phyloP scores from a whole-genome alignment of 1,140 invertebrate genomes.

The Apis laboriosa region DNA sequence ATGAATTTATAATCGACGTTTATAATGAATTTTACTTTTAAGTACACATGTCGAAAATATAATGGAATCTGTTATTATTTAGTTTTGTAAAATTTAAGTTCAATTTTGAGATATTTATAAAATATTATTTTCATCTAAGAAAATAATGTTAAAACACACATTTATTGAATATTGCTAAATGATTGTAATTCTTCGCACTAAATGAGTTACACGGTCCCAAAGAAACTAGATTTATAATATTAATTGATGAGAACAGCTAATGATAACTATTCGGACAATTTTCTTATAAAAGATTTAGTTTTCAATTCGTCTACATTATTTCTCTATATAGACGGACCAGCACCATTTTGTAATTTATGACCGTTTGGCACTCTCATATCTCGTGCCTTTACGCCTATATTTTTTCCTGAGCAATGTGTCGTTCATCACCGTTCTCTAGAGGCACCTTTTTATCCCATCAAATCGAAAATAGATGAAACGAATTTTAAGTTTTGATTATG shows the following conservation, averaged over 20 bases:
- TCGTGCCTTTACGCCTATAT: constrained; percentile 48
- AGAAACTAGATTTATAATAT: constrained; percentile 18
- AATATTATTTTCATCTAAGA: constrained; percentile 14
- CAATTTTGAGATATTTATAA: constrained; percentile 1
- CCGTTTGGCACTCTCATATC: constrained; percentile 52
- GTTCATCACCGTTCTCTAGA: constrained; percentile 37
- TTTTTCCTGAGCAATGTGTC: constrained; percentile 55
- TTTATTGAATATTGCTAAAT: constrained; percentile 37
- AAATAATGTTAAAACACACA: constrained; percentile 28
- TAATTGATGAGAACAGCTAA: constrained; percentile 17
- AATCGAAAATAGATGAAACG: constrained; percentile 38
- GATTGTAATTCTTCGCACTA: constrained; percentile 41
- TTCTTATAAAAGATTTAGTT: constrained; percentile 39
- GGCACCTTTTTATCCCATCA: constrained; percentile 46
- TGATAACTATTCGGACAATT: constrained; percentile 18
- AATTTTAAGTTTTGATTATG: constrained; percentile 3
- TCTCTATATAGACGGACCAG: constrained; percentile 33
- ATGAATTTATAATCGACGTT: not conserved
- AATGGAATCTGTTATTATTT: not conserved
- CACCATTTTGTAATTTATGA: constrained; percentile 34
- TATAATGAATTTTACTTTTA: not conserved
- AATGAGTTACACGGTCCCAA: constrained; percentile 23
- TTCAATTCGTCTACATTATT: constrained; percentile 22
- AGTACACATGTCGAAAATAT: not conserved
- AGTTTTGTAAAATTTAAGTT: not conserved